Conservation (phyloP, 2,797 vertebrate genomes). For the Pampus argenteus region DNA sequence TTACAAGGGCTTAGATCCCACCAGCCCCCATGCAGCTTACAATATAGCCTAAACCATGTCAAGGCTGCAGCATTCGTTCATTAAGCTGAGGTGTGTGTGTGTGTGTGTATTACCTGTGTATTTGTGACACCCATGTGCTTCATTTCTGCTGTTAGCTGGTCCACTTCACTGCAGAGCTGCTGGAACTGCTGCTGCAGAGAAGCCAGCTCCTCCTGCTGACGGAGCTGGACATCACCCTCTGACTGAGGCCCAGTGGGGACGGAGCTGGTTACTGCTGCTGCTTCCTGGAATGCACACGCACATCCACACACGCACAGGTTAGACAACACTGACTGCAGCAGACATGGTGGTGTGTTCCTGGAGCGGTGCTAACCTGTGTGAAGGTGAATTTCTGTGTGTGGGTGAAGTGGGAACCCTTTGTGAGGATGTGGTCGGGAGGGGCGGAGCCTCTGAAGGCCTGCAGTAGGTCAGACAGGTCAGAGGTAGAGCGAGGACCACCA, state of each 20-base stretch:
- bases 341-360: neutral
- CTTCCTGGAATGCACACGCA: conserved; percentile 74
- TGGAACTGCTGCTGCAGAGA: conserved; percentile 84
- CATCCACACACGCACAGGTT: conserved; percentile 6
- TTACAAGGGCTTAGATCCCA: no score
- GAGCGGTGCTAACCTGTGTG: conserved; percentile 79
- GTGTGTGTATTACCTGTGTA: conserved; percentile 81
- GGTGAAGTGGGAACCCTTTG: conserved; percentile 91
- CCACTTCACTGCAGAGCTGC: conserved; percentile 80
- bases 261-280: conserved; percentile 66
- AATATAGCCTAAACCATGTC: neutral
- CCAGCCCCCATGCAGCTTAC: no score
- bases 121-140: conserved; percentile 84
- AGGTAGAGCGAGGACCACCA: conserved; percentile 60
- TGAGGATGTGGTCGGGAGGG: conserved; percentile 68
- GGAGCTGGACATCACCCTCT: conserved; percentile 80
- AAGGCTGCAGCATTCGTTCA: no score
- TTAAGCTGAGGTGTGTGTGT: neutral
- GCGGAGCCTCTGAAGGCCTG: conserved; percentile 80
- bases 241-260: conserved; percentile 71
- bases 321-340: neutral
- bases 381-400: conserved; percentile 92
- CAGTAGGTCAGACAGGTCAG: conserved; percentile 88
- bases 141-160: conserved; percentile 82
- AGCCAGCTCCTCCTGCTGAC: conserved; percentile 85